A percentile compares a stretch with the other conserved stretches of the same genome.
These are phyloP conservation scores for Tretioscincus oriximinensis DNA, from an alignment of 2,113 vertebrate species.

Conservation along the genomic window DNA sequence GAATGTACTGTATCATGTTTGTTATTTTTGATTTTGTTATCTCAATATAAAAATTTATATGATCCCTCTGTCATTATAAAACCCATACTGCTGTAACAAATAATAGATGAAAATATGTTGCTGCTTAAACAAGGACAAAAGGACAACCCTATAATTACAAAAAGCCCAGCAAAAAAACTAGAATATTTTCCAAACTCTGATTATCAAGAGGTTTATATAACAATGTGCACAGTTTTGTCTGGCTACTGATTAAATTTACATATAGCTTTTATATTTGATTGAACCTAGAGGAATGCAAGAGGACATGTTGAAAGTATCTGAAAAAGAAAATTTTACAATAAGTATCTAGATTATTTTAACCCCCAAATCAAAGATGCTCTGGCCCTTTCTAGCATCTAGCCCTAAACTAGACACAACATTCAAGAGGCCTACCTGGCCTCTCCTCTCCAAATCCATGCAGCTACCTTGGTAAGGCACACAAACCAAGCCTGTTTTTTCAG, in stretches of 20 bases:
- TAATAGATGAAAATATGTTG: not conserved
- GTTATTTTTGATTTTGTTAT: too few relatives aligned
- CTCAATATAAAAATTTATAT: not conserved
- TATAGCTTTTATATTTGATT: not conserved
- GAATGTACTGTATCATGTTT: too few relatives aligned
- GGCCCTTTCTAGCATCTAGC: too few relatives aligned
- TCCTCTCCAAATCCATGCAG: too few relatives aligned
- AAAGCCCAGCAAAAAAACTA: not conserved
- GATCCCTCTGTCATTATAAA: not conserved
- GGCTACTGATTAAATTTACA: conserved; percentile 1
- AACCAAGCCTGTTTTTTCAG: too few relatives aligned
- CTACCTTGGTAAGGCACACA: too few relatives aligned
- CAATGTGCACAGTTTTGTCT: not conserved
- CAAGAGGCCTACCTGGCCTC: too few relatives aligned
- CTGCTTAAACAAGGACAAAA: not conserved
- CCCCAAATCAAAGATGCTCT: too few relatives aligned
- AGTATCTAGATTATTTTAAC: not conserved
- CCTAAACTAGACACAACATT: too few relatives aligned
- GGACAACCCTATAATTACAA: not conserved
- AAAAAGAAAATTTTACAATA: not conserved
- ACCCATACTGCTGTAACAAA: not conserved
- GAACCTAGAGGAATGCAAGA: not conserved
- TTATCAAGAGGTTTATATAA: not conserved
- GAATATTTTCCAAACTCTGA: not conserved
- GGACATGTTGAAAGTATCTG: not conserved